These are phyloP conservation scores for Grus americana DNA, from an alignment of 2,113 vertebrate species.

Conservation along the genomic window DNA sequence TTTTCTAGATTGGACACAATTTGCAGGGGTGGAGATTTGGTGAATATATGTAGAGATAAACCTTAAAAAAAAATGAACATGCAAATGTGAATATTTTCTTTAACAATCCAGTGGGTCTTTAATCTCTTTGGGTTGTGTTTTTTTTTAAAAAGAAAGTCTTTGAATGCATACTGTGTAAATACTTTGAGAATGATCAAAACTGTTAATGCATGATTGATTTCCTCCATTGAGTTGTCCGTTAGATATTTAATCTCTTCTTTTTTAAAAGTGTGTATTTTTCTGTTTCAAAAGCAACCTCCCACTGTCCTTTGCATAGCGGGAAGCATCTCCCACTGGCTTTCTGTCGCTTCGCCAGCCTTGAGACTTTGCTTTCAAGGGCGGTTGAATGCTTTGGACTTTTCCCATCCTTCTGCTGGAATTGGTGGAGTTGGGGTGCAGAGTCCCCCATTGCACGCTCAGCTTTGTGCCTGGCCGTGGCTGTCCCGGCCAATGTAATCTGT, in stretches of 20 bases:
- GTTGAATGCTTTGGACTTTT: not conserved
- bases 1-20: not conserved
- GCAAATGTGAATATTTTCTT: not conserved
- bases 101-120: not conserved
- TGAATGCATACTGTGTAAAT: not conserved
- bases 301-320: not conserved
- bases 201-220: constrained; percentile 37
- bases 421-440: not conserved
- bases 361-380: not conserved
- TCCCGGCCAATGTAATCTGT: not conserved
- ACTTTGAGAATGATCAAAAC: not conserved
- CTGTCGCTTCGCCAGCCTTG: constrained; percentile 25
- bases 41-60: not conserved
- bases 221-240: not conserved
- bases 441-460: not conserved
- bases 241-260: constrained; percentile 18
- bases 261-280: not conserved
- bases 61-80: too few relatives aligned
- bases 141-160: not conserved
- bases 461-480: not conserved
- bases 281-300: constrained; percentile 33
- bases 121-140: not conserved
- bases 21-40: not conserved
- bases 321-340: constrained; percentile 12
- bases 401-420: not conserved